These are phyloP conservation scores for Nyctereutes procyonoides DNA, from an alignment of 2,113 vertebrate genomes.

Conservation along the genomic window DNA sequence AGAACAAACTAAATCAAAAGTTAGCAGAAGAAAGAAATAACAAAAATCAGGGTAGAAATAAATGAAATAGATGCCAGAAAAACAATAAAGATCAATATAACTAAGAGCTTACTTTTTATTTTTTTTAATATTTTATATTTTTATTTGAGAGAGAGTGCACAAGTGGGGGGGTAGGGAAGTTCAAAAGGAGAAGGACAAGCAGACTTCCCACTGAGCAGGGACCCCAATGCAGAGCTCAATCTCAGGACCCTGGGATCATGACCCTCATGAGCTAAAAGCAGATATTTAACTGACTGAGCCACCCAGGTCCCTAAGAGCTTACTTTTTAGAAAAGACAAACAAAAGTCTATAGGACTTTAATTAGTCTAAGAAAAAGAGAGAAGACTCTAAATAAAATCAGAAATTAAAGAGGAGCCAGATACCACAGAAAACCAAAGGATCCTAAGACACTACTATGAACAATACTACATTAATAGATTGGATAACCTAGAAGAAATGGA, in stretches of 20 bases:
- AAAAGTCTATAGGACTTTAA: neutral
- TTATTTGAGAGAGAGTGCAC: too few relatives aligned
- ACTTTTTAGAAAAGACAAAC: neutral
- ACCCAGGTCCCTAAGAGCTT: too few relatives aligned
- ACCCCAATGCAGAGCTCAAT: too few relatives aligned
- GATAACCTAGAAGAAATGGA: neutral
- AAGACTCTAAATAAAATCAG: neutral
- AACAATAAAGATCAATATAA: neutral
- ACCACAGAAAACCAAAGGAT: neutral
- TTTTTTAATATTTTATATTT: too few relatives aligned
- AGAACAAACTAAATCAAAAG: neutral
- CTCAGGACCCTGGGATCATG: too few relatives aligned
- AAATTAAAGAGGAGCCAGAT: neutral
- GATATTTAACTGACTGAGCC: too few relatives aligned
- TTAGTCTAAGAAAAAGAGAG: neutral
- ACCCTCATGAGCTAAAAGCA: too few relatives aligned
- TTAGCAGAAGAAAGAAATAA: neutral
- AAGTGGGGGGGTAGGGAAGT: too few relatives aligned
- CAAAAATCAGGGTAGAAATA: neutral
- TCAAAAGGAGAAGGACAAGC: too few relatives aligned
- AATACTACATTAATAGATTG: neutral
- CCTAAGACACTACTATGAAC: neutral
- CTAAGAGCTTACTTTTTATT: neutral
- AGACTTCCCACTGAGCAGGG: too few relatives aligned
- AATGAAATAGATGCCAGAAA: neutral